Evolutionary conservation across 2,888 invertebrate genomes (phyloP), one percentile per base, ranked within the genome.

Genomic region (Drosophila seclusa): DNA sequence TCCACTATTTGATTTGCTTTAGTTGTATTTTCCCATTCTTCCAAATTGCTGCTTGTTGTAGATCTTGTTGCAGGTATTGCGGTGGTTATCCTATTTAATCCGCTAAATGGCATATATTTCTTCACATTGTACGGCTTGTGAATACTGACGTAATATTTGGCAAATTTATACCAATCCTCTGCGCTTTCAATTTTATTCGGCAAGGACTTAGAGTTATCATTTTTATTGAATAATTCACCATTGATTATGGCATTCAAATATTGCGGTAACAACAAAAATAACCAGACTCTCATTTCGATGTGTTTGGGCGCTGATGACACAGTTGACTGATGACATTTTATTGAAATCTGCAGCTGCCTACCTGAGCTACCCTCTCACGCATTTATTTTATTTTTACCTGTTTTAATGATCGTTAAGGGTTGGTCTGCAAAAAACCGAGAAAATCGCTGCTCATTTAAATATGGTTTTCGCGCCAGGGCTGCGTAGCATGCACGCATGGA

Each of bases 101-200:
- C 80, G 1, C 10, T 70, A 38, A 83, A 92, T 0, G 90, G 82
- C 13, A 34, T 32, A 63, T 89, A 92, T 32, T 59, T 73, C 64
- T 80, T 84, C 0, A 73, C 75, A 21, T 55, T 68, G 52, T 80
- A 81, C 0, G 79, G 73, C 13, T 87, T 82, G 36, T 76, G 76
- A 24, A 78, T 80, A 4, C 54, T 67, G 11, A 87, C 73, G 31
- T 81, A 62, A 13, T 80, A 57, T 21, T 90, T 79, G 0, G 83
- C 79, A 5, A 82, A 24, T 21, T 57, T 79, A 24, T 82, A 61
- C 81, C 87, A 90, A 42, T 89, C 80, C 5, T 83, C 82, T 0
- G 72, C 64, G 36, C 48, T 80, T 1, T 34, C 8, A 45, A 89
- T 63, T 18, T 52, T 32, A 32, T 82, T 89, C 27, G 50, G 40